A percentile compares a stretch with the other conserved stretches of the same genome.
Evolutionary conservation across 2,113 vertebrate species (phyloP).

Genomic region (Gymnogyps californianus): DNA sequence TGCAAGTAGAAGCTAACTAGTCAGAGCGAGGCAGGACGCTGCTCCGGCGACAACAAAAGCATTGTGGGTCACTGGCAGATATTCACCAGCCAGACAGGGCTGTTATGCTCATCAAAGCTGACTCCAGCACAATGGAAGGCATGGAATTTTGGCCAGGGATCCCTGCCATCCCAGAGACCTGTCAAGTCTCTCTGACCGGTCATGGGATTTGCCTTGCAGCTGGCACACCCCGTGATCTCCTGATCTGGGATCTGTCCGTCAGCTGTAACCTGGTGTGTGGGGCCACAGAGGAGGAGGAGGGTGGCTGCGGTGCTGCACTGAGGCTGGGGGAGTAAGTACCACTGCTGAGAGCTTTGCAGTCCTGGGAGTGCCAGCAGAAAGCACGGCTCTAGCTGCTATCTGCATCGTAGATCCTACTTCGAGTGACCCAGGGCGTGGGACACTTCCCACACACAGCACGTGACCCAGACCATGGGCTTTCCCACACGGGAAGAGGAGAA

Average conservation of each 20-base stretch:
- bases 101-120: conserved; percentile 15
- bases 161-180: background rate
- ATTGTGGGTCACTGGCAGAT: background rate
- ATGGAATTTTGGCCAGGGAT: conserved; percentile 28
- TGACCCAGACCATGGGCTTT: background rate
- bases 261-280: background rate
- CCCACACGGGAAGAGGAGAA: accelerated
- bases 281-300: background rate
- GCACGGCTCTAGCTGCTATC: background rate
- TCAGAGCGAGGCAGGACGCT: background rate
- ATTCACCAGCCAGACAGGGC: background rate
- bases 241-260: background rate
- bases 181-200: background rate
- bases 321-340: background rate
- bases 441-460: background rate
- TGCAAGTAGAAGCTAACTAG: background rate
- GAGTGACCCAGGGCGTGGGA: background rate
- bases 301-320: background rate
- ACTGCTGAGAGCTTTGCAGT: background rate
- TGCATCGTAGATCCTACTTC: background rate
- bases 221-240: background rate
- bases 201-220: conserved; percentile 34
- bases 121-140: conserved; percentile 21
- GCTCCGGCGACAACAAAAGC: background rate
- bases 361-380: background rate